Base-by-base conservation (phyloP, 2,113 vertebrate genomes). In the Porphyrio hochstetteri region DNA sequence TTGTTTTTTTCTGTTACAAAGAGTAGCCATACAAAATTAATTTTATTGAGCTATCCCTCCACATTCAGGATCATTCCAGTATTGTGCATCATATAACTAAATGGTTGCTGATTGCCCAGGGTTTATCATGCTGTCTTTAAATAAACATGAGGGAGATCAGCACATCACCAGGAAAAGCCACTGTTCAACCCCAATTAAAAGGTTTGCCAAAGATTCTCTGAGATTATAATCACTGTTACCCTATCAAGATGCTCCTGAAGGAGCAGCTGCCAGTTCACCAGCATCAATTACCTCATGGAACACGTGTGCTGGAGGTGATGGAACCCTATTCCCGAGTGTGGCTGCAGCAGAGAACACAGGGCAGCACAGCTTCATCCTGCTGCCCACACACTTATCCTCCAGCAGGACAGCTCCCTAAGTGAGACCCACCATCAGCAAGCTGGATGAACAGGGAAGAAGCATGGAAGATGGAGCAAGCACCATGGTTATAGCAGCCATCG, bases 401-500 rank as follows among this genome's bases (percentile, higher is more conserved):
- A 46, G 70, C 44, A 53, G 57, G 71, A 44, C 5, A 19, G 48
- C 27, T 61, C 55, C 36, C 38, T 28, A 71, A 75, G 16, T 16
- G 61, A 50, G 4, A 44, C 24, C 50, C 4, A 29, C 35, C 77
- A 60, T 53, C 61, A 50, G 29, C 50, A 33, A 44, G 35, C 12
- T 42, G 15, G 44, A 29, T 42, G 31, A 72, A 46, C 35, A 28
- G 7, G 18, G 44, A 60, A 60, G 35, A 50, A 74, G 31, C 23
- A 20, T 0, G 12, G 5, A 8, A 61, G 27, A 42, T 0, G 48
- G 35, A 71, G 28, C 8, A 68, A 80, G 55, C 17, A 35, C 16
- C 16, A 5, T 1, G 3, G 33, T 38, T 59, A 14, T 1, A 42
- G 38, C 1, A 69, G 36, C n/a, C 23, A 25, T 0, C 8, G 50